Evolutionary conservation across 2,888 invertebrate genomes (phyloP), one percentile per base, ranked within the genome.

Genomic region (Aricia artaxerxes): DNA sequence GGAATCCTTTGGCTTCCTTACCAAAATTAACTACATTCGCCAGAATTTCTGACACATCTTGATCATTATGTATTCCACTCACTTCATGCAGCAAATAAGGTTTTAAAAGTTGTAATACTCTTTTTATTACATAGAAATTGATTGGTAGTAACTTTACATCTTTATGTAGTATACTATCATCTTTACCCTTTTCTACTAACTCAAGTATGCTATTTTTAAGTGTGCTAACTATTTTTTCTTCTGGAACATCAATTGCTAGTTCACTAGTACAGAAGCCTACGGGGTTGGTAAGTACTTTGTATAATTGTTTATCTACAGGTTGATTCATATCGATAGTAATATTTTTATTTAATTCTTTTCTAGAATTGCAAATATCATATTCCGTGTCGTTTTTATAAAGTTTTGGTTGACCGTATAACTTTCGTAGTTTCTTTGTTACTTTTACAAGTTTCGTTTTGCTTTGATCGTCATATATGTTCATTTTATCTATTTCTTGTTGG

Each of bases 101-200:
- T 81, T 90, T 87, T 49, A 92, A 78, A 40, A 91, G 80, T 79
- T 84, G 85, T 7, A 93, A 83, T 38, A 95, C 85, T 82, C 93
- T 88, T 80, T 92, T 88, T 72, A 95, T 87, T 7, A 95, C 85
- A 80, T 95, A 95, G 16, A 95, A 92, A 82, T 95, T 95, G 72
- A 96, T 85, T 80, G 97, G 97, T 82, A 96, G 88, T 3, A 96
- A 85, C 85, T 95, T 84, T 84, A 92, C 77, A 64, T 87, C 84
- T 44, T 84, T 73, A 44, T 81, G 83, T 5, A 83, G 79, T 78
- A 83, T 82, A 75, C 64, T 78, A 61, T 78, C 78, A 35, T 82
- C 82, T 77, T 83, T 83, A 4, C 82, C 44, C 35, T 82, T 84
- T 75, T 86, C 83, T 11, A 83, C 75, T 2, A 84, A 76, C 78